Percentiles rank a stretch among this genome's conserved stretches.
Conservation (phyloP, 2,113 vertebrate species). For the Puntigrus tetrazona region DNA sequence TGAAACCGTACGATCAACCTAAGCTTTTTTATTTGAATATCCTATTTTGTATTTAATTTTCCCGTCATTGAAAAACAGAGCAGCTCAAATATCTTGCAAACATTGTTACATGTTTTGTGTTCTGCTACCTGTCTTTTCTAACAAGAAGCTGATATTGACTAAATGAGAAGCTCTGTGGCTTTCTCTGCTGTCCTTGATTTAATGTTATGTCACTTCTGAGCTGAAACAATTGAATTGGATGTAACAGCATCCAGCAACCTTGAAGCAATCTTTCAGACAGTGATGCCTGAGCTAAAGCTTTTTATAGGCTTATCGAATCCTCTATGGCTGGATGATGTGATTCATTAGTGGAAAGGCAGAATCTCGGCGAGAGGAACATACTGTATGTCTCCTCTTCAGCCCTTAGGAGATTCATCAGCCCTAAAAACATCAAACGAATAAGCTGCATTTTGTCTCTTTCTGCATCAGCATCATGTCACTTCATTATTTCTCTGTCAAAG, state of each 20-base stretch:
- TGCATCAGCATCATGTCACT: conserved; percentile 36
- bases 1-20: neutral
- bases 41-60: neutral
- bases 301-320: conserved; percentile 43
- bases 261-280: conserved; percentile 51
- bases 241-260: conserved; percentile 47
- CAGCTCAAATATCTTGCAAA: conserved; percentile 18
- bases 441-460: conserved; percentile 38
- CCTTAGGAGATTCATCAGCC: conserved; percentile 49
- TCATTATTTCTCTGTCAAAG: conserved; percentile 38
- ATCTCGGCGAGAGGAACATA: conserved; percentile 26
- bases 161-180: conserved; percentile 27
- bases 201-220: conserved; percentile 48
- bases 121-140: neutral
- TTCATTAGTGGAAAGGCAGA: conserved; percentile 48
- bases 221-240: conserved; percentile 43
- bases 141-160: conserved; percentile 1
- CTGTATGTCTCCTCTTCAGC: conserved; percentile 33
- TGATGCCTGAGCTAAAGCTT: conserved; percentile 42
- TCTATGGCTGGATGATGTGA: conserved; percentile 38
- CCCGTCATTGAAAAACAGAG: neutral
- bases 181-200: conserved; percentile 46
- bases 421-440: conserved; percentile 32
- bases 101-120: conserved; percentile 8
- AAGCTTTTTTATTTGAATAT: neutral